Evolutionary conservation across 2,888 invertebrate genomes (phyloP).

Genomic region (Exephanes ischioxanthus): DNA sequence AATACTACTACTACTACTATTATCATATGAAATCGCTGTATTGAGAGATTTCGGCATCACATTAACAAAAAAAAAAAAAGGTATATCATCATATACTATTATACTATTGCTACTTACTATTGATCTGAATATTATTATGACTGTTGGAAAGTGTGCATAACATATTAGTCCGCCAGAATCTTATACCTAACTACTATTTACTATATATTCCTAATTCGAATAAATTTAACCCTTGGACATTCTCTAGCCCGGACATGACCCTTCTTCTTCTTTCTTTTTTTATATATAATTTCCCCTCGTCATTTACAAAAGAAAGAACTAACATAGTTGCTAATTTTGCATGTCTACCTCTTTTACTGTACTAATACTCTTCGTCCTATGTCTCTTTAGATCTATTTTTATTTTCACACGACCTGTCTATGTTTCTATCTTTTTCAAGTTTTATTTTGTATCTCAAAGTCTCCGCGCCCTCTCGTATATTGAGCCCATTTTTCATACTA

Average conservation of each 20-base stretch:
- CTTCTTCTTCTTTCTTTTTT: slow-evolving; percentile 48
- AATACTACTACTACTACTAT: slow-evolving; percentile 42
- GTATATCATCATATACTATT: slow-evolving; percentile 50
- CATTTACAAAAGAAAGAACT: slow-evolving; percentile 33
- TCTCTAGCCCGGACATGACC: slow-evolving; percentile 25
- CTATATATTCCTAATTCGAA: slow-evolving; percentile 30
- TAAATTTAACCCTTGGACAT: slow-evolving; percentile 14
- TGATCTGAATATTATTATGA: slow-evolving; percentile 43
- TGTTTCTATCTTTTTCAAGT: slow-evolving; percentile 55
- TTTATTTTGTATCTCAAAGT: slow-evolving; percentile 10
- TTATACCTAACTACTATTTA: slow-evolving; percentile 26
- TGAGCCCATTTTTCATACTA: slow-evolving; percentile 12
- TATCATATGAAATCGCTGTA: slow-evolving; percentile 51
- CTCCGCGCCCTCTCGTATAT: slow-evolving; percentile 19
- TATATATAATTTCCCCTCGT: slow-evolving; percentile 32
- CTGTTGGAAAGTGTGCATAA: slow-evolving; percentile 41
- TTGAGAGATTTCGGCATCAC: slow-evolving; percentile 60
- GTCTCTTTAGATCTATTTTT: slow-evolving; percentile 53
- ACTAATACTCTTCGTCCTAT: slow-evolving; percentile 57
- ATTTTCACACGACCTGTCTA: slow-evolving; percentile 56
- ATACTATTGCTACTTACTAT: slow-evolving; percentile 37
- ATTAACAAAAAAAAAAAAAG: slow-evolving; percentile 56
- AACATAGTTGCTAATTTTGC: slow-evolving; percentile 60
- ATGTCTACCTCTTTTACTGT: slow-evolving; percentile 60
- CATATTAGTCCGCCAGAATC: slow-evolving; percentile 32